A percentile compares a stretch with the other conserved stretches of the same genome.
Evolutionary conservation across 2,113 vertebrate genomes (phyloP).

Genomic region (Sylvia atricapilla): DNA sequence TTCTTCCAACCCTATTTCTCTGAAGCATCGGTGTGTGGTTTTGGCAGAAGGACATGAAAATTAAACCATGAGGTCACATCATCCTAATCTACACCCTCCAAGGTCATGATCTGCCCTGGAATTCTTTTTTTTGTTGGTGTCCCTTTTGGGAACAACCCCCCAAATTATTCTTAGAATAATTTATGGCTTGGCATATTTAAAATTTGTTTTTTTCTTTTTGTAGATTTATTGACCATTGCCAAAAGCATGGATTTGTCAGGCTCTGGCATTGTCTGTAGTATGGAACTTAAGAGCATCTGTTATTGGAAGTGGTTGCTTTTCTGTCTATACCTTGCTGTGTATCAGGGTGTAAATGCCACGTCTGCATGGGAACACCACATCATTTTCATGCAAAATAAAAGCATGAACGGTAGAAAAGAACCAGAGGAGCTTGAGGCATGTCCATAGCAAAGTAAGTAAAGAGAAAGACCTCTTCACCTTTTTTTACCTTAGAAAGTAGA

Average conservation of each 20-base stretch:
- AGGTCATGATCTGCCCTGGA: not conserved
- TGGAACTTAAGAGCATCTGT: not conserved
- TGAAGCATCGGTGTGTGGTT: not conserved
- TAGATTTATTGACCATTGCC: not conserved
- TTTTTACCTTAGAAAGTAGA: not conserved
- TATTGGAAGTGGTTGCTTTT: not conserved
- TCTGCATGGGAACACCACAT: not conserved
- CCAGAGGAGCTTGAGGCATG: not conserved
- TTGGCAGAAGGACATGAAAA: not conserved
- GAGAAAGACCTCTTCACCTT: too few relatives aligned
- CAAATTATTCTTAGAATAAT: not conserved
- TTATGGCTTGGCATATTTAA: not conserved
- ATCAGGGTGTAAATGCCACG: not conserved
- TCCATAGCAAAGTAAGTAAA: not conserved
- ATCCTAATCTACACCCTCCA: not conserved
- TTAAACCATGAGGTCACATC: not conserved
- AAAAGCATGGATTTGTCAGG: not conserved
- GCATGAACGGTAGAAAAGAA: not conserved
- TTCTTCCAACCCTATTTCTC: not conserved
- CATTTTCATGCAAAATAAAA: not conserved
- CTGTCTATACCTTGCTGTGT: not conserved
- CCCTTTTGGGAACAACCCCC: not conserved
- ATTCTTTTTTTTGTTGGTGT: not conserved
- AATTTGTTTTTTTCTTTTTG: not conserved
- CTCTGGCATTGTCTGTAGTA: not conserved